These are phyloP conservation scores for Abramis brama DNA, from an alignment of 2,113 vertebrate genomes.

Conservation along the genomic window DNA sequence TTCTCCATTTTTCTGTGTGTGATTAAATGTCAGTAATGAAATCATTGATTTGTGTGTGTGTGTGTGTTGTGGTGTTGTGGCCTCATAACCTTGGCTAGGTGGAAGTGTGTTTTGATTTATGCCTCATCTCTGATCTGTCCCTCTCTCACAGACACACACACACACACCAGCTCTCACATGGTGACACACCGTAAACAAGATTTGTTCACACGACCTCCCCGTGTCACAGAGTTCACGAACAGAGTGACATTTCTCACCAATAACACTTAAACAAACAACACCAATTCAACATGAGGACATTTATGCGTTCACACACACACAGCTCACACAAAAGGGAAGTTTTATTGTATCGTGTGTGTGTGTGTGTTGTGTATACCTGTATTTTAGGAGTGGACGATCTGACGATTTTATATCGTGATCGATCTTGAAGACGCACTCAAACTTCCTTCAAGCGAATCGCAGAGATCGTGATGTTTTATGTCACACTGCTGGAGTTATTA, in stretches of 20 bases:
- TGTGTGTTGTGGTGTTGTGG: conserved; percentile 7
- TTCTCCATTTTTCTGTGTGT: not conserved
- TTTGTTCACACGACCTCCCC: not conserved
- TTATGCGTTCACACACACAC: not conserved
- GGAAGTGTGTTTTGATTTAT: not conserved
- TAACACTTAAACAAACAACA: not conserved
- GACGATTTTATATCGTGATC: too few species aligned
- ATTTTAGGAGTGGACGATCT: not conserved
- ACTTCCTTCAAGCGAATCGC: too few species aligned
- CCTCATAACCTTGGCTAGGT: not conserved
- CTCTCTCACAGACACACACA: not conserved
- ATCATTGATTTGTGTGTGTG: conserved; percentile 5
- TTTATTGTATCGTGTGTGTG: not conserved
- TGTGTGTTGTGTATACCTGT: not conserved
- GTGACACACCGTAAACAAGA: not conserved
- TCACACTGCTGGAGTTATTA: too few species aligned
- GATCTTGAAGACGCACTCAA: too few species aligned
- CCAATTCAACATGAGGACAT: not conserved
- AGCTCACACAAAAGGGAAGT: not conserved
- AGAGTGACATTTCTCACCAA: not conserved
- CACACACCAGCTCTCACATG: not conserved
- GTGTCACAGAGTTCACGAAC: not conserved
- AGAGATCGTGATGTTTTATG: too few species aligned
- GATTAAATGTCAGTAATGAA: not conserved
- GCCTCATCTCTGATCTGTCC: not conserved